phyloP scores from a whole-genome alignment of 2,113 vertebrate species.

The human (Homo sapiens) region DNA sequence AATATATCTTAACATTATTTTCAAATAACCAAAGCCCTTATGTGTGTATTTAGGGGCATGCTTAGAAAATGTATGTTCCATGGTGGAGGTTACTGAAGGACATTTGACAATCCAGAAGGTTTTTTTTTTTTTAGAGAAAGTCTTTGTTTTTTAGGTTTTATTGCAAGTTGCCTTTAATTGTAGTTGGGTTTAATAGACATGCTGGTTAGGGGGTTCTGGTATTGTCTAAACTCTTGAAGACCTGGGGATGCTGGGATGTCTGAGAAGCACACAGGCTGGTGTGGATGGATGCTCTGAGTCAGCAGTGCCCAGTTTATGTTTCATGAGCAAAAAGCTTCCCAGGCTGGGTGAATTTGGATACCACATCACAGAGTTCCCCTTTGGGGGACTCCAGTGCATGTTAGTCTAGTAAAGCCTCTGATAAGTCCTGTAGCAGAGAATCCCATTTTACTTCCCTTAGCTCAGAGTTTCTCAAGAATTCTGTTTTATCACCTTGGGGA shows the following conservation, averaged over 20 bases:
- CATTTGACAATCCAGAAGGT: not conserved
- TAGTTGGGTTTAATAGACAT: not conserved
- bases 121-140: not conserved
- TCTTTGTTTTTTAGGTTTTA: not conserved
- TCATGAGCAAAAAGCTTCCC: not conserved
- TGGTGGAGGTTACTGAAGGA: not conserved
- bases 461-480: not conserved
- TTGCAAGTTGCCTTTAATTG: not conserved
- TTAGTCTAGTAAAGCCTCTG: not conserved
- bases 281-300: rapidly evolving
- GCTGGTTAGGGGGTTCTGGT: not conserved
- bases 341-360: not conserved
- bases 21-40: not conserved
- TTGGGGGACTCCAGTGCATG: rapidly evolving
- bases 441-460: not conserved
- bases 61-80: not conserved
- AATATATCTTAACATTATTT: not conserved
- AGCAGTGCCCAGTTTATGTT: rapidly evolving
- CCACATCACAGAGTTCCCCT: too few species aligned
- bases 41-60: too few species aligned
- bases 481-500: not conserved
- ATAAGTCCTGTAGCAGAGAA: not conserved
- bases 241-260: rapidly evolving
- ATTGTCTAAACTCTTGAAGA: not conserved
- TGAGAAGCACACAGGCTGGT: rapidly evolving